Evolutionary conservation across 2,888 invertebrate species (phyloP), one percentile per base, ranked within the genome.

Genomic region (Trachelus troglodyta): DNA sequence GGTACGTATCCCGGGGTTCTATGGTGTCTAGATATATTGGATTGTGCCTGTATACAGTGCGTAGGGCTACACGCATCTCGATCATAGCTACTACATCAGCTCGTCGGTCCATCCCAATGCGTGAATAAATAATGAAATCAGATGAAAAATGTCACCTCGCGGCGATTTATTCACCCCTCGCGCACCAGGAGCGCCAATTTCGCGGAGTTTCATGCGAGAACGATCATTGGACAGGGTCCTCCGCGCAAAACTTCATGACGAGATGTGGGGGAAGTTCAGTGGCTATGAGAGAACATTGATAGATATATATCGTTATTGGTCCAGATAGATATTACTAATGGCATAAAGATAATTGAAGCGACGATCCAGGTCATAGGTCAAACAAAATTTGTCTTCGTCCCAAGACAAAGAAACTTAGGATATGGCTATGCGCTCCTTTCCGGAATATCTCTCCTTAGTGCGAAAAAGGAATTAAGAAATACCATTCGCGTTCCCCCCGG

Each of bases 91-190:
- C 15, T 35, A 69, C 12, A 68, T 76, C 79, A 83, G 84, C 83
- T 82, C 83, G 83, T 81, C 83, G 83, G 86, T 79, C 83, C 83
- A 56, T 56, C 23, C 56, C 56, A 23, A 23, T 56, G 56, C 56
- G 82, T 87, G 87, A 87, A 87, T 87, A 87, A 87, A 87, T 87
- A 86, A 88, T 86, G 83, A 86, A 86, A 86, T 83, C 85, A 84
- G 87, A 87, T 86, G 87, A 87, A 87, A 87, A 87, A 86, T 86
- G 87, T 86, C 87, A 85, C 82, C 82, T 82, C 83, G 79, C 74
- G 80, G 83, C 84, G 85, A 86, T 87, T 87, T 83, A 83, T 83
- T 83, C 81, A 80, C 83, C 81, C 83, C 81, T 82, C 75, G 81
- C 84, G 82, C 82, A 82, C 85, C 80, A 83, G 84, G 83, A 84